Conservation (phyloP, 2,113 vertebrate species). For the Heteronetta atricapilla region DNA sequence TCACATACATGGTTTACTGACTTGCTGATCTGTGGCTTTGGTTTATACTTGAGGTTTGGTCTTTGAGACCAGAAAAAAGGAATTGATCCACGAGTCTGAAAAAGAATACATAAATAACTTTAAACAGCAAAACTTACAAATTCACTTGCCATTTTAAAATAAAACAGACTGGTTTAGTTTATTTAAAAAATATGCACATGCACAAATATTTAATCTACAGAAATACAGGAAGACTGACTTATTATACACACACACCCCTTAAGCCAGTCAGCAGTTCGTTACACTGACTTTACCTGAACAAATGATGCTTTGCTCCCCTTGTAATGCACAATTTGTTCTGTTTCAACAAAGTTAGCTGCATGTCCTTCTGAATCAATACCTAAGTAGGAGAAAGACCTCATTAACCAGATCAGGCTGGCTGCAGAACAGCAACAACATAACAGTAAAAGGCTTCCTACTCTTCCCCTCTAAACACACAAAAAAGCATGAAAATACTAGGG, state of each 20-base stretch:
- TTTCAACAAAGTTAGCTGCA: constrained; percentile 95
- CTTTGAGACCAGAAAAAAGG: constrained; percentile 97
- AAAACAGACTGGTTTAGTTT: not conserved
- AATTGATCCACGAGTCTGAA: constrained; percentile 93
- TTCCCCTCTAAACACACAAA: not conserved
- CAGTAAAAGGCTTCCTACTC: not conserved
- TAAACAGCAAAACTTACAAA: not conserved
- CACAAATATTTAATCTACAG: not conserved
- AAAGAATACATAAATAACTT: not conserved
- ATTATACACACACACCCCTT: no score
- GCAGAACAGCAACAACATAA: not conserved
- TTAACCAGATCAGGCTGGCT: not conserved
- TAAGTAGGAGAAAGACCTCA: constrained; percentile 10
- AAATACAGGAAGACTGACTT: not conserved
- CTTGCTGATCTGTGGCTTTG: constrained; percentile 94
- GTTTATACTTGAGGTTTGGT: constrained; percentile 96
- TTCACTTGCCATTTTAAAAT: not conserved
- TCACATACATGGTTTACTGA: constrained; percentile 88
- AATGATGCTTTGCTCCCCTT: constrained; percentile 88
- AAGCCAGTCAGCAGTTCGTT: not conserved
- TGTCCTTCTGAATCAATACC: constrained; percentile 98
- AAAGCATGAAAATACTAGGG: not conserved
- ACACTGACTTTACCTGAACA: constrained; percentile 79
- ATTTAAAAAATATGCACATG: no score
- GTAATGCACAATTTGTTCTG: constrained; percentile 93